Evolutionary conservation across 1,140 invertebrate genomes (phyloP).

Genomic region (Drosophila sulfurigaster): DNA sequence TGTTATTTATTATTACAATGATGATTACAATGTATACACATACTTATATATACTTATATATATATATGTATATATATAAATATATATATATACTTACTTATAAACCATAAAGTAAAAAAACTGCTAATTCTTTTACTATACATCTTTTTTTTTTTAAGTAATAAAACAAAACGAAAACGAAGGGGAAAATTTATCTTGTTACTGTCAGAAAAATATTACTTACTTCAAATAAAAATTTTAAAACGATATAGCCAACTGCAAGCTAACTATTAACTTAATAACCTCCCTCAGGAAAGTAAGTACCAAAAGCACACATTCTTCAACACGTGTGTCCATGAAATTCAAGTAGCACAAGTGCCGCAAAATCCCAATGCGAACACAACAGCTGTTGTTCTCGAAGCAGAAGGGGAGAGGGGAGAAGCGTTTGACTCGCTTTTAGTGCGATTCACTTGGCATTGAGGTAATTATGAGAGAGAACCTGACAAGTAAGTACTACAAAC

Average conservation of each 20-base stretch:
- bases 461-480: conserved; percentile 10
- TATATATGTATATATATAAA: not conserved
- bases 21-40: conserved; percentile 51
- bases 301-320: not conserved
- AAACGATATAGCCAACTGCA: conserved; percentile 48
- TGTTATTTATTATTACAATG: conserved; percentile 60
- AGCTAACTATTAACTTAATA: conserved; percentile 28
- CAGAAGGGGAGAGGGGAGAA: not conserved
- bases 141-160: conserved; percentile 38
- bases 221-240: conserved; percentile 84
- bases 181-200: conserved; percentile 78
- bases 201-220: conserved; percentile 82
- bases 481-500: not conserved
- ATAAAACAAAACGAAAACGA: conserved; percentile 25
- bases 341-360: not conserved
- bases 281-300: conserved; percentile 20
- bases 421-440: not conserved
- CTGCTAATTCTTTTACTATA: conserved; percentile 44
- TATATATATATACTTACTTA: conserved; percentile 32
- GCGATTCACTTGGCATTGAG: conserved; percentile 4
- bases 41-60: conserved; percentile 42
- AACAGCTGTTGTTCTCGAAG: conserved; percentile 30
- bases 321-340: not conserved
- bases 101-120: conserved; percentile 31
- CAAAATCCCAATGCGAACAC: conserved; percentile 20